Percentiles rank a stretch among this genome's conserved stretches.
Evolutionary conservation across 2,113 vertebrate genomes (phyloP).

Genomic region (Mirounga angustirostris): DNA sequence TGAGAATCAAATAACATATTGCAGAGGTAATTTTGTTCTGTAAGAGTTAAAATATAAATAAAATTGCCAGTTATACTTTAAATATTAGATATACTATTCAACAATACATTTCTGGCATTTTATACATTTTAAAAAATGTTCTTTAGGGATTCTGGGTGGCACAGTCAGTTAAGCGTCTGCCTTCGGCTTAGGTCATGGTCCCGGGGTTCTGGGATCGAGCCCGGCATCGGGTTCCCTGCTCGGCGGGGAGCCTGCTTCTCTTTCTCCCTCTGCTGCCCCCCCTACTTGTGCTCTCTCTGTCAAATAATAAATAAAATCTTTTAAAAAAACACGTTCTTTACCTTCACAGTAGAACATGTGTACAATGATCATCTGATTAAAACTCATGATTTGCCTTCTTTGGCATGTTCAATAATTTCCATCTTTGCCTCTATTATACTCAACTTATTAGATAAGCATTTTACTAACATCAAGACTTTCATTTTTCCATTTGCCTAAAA

Average conservation of each 20-base stretch:
- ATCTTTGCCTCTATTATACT: neutral
- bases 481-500: conserved; percentile 37
- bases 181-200: neutral
- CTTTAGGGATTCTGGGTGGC: neutral
- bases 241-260: neutral
- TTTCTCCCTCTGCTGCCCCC: neutral
- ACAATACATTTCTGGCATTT: neutral
- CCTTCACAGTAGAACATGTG: neutral
- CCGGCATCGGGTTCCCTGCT: neutral
- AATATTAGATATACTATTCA: neutral
- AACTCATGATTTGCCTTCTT: neutral
- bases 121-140: neutral
- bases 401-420: neutral
- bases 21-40: neutral
- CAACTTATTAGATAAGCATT: neutral
- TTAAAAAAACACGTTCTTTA: neutral
- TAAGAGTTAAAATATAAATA: neutral
- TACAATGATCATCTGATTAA: neutral
- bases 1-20: conserved; percentile 2
- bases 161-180: neutral
- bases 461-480: neutral
- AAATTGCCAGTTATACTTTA: neutral
- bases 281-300: neutral
- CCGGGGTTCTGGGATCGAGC: neutral
- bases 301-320: neutral